Evolutionary conservation across 64 coral and sea anemone species (phyloP).

Genomic region (Exaiptasia diaphana): DNA sequence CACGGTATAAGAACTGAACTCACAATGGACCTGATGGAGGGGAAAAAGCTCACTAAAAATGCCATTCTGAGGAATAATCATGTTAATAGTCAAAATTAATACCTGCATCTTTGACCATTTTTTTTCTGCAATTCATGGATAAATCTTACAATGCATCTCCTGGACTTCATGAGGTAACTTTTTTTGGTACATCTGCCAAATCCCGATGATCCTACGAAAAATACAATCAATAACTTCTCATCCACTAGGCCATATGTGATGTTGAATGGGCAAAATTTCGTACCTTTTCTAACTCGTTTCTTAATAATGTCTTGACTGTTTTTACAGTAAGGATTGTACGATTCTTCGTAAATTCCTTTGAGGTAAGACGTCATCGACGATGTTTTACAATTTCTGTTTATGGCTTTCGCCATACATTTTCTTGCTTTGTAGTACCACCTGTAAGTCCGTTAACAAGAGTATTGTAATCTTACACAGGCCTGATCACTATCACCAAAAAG

Average conservation of each 20-base stretch:
- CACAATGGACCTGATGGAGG: background rate
- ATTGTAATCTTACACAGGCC: background rate
- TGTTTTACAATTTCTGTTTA: background rate
- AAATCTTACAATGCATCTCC: background rate
- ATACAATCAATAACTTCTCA: background rate
- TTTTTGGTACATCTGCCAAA: background rate
- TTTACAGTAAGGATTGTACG: constrained; percentile 13
- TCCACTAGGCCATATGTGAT: background rate
- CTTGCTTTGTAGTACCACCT: background rate
- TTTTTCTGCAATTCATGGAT: background rate
- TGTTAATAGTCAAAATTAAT: background rate
- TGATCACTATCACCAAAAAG: background rate
- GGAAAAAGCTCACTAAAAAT: background rate
- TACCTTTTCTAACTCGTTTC: background rate
- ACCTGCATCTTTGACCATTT: background rate
- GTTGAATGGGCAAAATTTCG: background rate
- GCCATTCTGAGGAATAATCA: background rate
- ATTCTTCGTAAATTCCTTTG: background rate
- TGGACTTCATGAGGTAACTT: background rate
- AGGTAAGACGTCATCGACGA: background rate
- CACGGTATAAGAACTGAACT: background rate
- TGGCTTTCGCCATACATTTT: background rate
- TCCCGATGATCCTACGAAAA: background rate
- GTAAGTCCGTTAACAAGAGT: background rate
- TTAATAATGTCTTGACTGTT: background rate